Conservation (phyloP, 2,113 vertebrate genomes). For the Petaurus breviceps region DNA sequence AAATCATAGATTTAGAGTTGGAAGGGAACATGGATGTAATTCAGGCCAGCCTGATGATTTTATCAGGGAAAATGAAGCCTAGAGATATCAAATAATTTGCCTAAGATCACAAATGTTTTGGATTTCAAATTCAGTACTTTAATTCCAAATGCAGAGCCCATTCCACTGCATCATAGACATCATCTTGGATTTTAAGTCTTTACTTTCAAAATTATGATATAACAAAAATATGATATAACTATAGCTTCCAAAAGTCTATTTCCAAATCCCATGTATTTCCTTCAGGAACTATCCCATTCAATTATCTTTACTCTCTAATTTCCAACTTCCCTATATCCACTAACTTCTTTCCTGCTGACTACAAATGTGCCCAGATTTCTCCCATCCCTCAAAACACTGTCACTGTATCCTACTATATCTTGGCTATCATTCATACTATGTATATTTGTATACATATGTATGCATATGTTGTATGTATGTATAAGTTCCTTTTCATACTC, state of each 20-base stretch:
- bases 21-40: background rate
- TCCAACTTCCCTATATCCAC: background rate
- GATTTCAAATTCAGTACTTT: background rate
- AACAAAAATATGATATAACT: background rate
- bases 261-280: background rate
- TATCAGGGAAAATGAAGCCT: background rate
- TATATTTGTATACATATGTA: no score
- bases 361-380: background rate
- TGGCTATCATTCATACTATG: background rate
- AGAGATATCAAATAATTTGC: background rate
- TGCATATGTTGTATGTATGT: background rate
- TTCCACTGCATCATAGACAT: background rate
- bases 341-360: background rate
- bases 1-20: constrained; percentile 33
- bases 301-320: background rate
- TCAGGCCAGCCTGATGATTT: background rate
- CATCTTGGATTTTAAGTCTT: background rate
- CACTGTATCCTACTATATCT: background rate
- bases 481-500: background rate
- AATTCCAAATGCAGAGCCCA: background rate
- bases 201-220: background rate
- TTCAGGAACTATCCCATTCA: background rate
- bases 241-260: background rate
- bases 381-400: background rate
- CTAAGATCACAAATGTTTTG: background rate